Evolutionary conservation across 2,888 invertebrate genomes (phyloP), one percentile per base, ranked within the genome.

Genomic region (Watsonalla cultraria): DNA sequence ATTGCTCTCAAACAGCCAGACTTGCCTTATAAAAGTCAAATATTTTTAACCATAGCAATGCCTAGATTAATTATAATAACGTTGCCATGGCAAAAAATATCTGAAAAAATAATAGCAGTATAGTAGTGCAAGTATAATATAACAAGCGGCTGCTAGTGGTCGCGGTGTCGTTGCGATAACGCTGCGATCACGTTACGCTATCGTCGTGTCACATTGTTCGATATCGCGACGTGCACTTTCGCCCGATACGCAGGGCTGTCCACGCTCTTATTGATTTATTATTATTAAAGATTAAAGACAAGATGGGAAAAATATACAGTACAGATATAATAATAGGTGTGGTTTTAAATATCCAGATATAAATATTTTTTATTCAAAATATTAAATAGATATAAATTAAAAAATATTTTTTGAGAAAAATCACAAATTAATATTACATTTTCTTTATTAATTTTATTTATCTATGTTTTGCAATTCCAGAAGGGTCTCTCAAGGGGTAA

Each of bases 191-290:
- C 76, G 76, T 65, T 63, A 62, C 78, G 65, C 64, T 86, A 86
- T 80, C 83, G 77, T 65, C 62, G 75, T 78, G 83, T 84, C 83
- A 82, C 86, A 84, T 84, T 84, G 84, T 83, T 78, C 66, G 79
- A 77, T 86, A 86, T 80, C 82, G 72, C 68, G 80, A 72, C 77
- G 70, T 80, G 82, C 78, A 83, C 84, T 86, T 82, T 83, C 81
- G 66, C 70, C 68, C 61, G 80, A 83, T 81, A 79, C 50, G 57
- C 59, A 84, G 83, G 84, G 84, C 42, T 81, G 80, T n/a, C 54
- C 42, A 39, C 46, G 14, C 34, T 13, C 7, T 35, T 6, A 24
- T 34, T 47, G 13, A 35, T 24, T 0, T 47, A 24, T 45, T 42
- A 9, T 42, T 42, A 4, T n/a, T n/a, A n/a, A n/a, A n/a, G n/a